phyloP scores from a whole-genome alignment of 2,113 vertebrate genomes.

The Colius striatus region DNA sequence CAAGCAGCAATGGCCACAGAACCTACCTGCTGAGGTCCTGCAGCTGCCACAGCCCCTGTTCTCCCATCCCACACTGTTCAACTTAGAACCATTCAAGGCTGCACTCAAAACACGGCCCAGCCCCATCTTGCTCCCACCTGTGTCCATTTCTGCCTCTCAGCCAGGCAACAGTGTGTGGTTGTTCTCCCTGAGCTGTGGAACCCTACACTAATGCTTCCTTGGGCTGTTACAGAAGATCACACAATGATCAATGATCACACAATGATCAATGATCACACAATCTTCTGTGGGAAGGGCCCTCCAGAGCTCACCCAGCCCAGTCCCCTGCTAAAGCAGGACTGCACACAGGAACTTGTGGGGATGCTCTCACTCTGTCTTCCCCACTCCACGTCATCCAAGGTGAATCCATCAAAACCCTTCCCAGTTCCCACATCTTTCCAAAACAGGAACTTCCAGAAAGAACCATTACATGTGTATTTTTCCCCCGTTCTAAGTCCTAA shows the following conservation, averaged over 20 bases:
- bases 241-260: no score
- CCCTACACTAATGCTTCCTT: accelerated
- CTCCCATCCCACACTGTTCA: accelerated
- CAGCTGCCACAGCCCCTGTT: background rate
- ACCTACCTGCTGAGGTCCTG: background rate
- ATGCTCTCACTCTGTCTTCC: background rate
- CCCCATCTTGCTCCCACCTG: background rate
- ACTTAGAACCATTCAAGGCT: accelerated
- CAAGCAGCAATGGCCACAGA: accelerated
- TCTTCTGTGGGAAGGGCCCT: no score
- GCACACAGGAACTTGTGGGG: no score
- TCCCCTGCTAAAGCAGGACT: no score
- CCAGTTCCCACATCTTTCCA: background rate
- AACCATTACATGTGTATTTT: background rate
- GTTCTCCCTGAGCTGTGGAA: accelerated
- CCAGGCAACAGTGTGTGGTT: accelerated
- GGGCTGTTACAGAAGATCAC: no score
- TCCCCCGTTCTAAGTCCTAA: background rate
- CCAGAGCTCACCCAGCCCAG: no score
- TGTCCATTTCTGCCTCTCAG: background rate
- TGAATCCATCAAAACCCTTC: background rate
- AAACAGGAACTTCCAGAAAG: background rate
- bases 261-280: no score
- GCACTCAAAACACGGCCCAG: accelerated
- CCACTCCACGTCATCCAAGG: accelerated